Base-by-base conservation (phyloP, 2,888 invertebrate genomes). In the Tetropium fuscum region DNA sequence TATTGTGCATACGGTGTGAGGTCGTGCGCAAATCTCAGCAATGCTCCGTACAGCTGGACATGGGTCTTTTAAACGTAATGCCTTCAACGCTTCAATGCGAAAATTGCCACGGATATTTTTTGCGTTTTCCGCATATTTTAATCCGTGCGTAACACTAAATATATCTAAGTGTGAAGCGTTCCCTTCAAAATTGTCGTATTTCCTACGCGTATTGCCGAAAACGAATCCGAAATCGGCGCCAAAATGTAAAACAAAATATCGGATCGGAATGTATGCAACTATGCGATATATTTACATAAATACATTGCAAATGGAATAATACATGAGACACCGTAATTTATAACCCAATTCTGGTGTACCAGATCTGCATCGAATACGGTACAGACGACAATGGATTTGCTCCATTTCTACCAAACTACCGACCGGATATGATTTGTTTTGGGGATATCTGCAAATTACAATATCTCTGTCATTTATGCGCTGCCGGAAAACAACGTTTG, bases 221-320 rank as follows among this genome's bases (percentile, higher is more conserved):
- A n/a, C n/a, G n/a, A n/a, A n/a, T n/a, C n/a, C n/a, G n/a, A n/a
- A n/a, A n/a, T 19, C 45, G 53, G 20, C 48, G 55, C 57, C 60
- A 51, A 60, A 59, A 60, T 63, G 40, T 48, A 63, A 63, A 60
- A 66, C 61, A 57, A 66, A 66, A 64, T 55, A 66, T 60, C 68
- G 53, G 61, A 41, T 6, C 43, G 10, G 53, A 63, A 69, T 61
- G 38, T 63, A 61, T 67, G 53, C 59, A 66, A 61, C 61, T 58
- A 60, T 61, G 66, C 63, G 67, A 62, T 53, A 56, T 70, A 72
- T 70, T 72, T 71, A 68, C 71, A 71, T 72, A 71, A 70, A 68
- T 69, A 68, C 63, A 68, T 69, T 71, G 66, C 64, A 69, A 71
- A 72, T 65, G 64, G 67, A 69, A 70, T 69, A 70, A 71, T 69